A percentile compares a stretch with the other conserved stretches of the same genome.
These are phyloP conservation scores for Leucoraja erinaceus DNA, from an alignment of 2,113 vertebrate species.

Conservation along the genomic window DNA sequence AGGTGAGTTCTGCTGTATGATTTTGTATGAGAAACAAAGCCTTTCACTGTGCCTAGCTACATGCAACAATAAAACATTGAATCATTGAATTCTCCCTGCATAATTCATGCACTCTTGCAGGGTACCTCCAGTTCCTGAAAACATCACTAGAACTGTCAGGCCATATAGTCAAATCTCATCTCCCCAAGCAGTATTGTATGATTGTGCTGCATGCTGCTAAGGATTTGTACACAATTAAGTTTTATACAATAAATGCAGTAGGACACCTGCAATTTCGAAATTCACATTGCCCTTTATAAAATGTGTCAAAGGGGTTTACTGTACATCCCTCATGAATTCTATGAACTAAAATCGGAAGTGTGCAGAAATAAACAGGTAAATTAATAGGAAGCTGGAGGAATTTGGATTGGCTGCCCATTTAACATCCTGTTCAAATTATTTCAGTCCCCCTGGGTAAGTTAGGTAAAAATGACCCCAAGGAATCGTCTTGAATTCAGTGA, in stretches of 20 bases:
- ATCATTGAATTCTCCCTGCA: not conserved
- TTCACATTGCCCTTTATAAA: not conserved
- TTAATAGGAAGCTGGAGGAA: not conserved
- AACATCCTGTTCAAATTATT: not conserved
- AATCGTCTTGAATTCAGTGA: not conserved
- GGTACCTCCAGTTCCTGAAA: not conserved
- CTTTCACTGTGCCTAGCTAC: too few species aligned
- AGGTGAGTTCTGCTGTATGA: too few species aligned
- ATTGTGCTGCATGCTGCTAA: not conserved
- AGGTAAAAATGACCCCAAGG: not conserved
- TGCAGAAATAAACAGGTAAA: not conserved
- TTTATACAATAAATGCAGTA: not conserved
- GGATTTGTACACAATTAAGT: not conserved
- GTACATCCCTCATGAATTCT: not conserved
- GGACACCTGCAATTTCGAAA: not conserved
- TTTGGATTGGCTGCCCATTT: not conserved
- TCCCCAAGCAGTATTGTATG: not conserved
- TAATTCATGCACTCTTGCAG: not conserved
- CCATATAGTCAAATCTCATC: not conserved
- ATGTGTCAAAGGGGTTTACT: not conserved
- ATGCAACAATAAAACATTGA: too few species aligned
- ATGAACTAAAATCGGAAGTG: not conserved
- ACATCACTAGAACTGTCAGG: not conserved
- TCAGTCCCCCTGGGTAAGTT: not conserved
- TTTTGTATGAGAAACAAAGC: too few species aligned